These are phyloP conservation scores for Psilopsiagon aymara DNA, from an alignment of 2,113 vertebrate species.

Conservation along the genomic window DNA sequence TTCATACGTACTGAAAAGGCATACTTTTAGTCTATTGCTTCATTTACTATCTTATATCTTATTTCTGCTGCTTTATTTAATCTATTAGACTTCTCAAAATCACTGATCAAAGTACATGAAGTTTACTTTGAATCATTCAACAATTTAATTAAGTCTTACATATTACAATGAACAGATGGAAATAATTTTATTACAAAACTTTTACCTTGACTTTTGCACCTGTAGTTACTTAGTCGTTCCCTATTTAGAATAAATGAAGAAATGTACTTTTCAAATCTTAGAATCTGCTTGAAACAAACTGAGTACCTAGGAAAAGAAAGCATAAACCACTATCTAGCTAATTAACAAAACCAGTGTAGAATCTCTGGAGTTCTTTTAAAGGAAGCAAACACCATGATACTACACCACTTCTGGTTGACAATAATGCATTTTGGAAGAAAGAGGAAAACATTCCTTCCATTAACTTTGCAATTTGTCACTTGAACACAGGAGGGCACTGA, in stretches of 20 bases:
- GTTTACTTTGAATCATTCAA: not conserved
- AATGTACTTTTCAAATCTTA: not conserved
- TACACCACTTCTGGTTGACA: rapidly evolving
- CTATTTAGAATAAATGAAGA: not conserved
- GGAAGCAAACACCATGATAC: not conserved
- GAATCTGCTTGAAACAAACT: not conserved
- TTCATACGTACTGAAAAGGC: not conserved
- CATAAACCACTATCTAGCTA: not conserved
- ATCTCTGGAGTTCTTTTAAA: not conserved
- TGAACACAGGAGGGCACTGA: conserved; percentile 64
- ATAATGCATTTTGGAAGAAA: not conserved
- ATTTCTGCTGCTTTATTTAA: not conserved
- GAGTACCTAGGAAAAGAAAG: not conserved
- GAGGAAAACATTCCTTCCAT: not conserved
- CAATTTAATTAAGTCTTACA: not conserved
- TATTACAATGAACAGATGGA: not conserved
- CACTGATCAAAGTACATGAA: not conserved
- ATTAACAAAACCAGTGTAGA: not conserved
- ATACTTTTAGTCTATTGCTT: not conserved
- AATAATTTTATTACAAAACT: not conserved
- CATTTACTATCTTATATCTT: not conserved
- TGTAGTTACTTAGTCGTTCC: not conserved
- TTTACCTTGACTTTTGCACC: not conserved
- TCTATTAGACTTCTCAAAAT: not conserved
- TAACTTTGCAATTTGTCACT: not conserved